phyloP scores from a whole-genome alignment of 2,888 invertebrate genomes.

The Dicyrtomina minuta region DNA sequence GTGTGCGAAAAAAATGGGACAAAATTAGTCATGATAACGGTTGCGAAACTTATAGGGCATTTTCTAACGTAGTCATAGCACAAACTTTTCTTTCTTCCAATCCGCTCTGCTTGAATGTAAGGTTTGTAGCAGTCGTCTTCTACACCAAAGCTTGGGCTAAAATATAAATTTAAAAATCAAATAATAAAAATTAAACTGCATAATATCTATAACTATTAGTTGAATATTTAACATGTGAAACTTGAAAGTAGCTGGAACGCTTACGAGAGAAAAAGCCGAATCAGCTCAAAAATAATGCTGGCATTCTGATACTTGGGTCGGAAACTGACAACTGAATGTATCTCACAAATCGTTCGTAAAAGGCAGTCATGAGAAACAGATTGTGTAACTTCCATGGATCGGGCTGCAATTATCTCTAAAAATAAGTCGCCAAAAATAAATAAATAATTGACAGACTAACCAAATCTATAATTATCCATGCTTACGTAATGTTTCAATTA shows the following conservation, averaged over 20 bases:
- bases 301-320: constrained; percentile 33
- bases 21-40: constrained; percentile 24
- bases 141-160: constrained; percentile 37
- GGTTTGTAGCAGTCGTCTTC: constrained; percentile 35
- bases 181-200: no score
- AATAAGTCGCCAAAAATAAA: neutral
- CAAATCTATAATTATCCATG: neutral
- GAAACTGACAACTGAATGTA: constrained; percentile 36
- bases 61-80: constrained; percentile 18
- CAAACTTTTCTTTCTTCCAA: constrained; percentile 23
- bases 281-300: constrained; percentile 38
- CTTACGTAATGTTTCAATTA: neutral
- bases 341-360: constrained; percentile 41
- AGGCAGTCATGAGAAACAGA: constrained; percentile 38
- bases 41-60: constrained; percentile 27
- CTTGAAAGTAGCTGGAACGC: neutral
- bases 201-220: no score
- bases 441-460: neutral
- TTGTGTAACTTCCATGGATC: constrained; percentile 27
- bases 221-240: no score
- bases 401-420: constrained; percentile 23
- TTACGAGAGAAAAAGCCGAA: constrained; percentile 41
- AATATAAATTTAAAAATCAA: constrained; percentile 7
- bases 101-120: constrained; percentile 35
- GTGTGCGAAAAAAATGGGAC: constrained; percentile 60